phyloP scores from a whole-genome alignment of 2,113 vertebrate genomes.

The Crotalus horridus region DNA sequence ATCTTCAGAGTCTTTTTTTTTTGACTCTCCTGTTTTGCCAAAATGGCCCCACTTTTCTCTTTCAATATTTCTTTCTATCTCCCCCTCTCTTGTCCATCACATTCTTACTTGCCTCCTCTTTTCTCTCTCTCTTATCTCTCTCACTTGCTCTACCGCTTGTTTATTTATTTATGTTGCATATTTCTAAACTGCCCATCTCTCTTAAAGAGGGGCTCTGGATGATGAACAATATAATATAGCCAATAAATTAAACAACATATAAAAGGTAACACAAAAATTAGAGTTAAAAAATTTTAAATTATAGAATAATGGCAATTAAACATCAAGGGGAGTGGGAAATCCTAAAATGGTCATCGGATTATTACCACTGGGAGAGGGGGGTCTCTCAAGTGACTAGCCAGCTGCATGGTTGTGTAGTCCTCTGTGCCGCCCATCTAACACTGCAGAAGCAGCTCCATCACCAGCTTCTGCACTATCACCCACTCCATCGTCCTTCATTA shows the following conservation, averaged over 20 bases:
- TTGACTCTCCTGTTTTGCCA: not conserved
- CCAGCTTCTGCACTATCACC: not conserved
- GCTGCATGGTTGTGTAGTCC: not conserved
- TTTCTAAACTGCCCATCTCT: not conserved
- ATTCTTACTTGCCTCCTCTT: not conserved
- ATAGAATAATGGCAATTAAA: too few relatives aligned
- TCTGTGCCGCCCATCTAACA: not conserved
- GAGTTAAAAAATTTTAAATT: not conserved
- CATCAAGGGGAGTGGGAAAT: not conserved
- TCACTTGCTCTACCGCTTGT: not conserved
- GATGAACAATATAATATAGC: not conserved
- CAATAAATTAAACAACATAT: not conserved
- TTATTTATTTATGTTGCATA: not conserved
- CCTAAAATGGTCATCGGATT: not conserved
- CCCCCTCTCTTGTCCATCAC: not conserved
- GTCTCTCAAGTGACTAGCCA: not conserved
- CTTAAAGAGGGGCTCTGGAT: not conserved
- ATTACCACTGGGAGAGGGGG: not conserved
- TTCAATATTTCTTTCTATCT: not conserved
- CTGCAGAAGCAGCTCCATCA: not conserved
- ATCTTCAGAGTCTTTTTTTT: not conserved
- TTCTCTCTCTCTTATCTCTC: not conserved
- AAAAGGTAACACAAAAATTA: not conserved
- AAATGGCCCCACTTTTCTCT: not conserved
- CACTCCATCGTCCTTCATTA: not conserved